Percentiles rank a stretch among this genome's conserved stretches.
phyloP scores from a whole-genome alignment of 2,888 invertebrate genomes.

The Lampropteryx suffumata region DNA sequence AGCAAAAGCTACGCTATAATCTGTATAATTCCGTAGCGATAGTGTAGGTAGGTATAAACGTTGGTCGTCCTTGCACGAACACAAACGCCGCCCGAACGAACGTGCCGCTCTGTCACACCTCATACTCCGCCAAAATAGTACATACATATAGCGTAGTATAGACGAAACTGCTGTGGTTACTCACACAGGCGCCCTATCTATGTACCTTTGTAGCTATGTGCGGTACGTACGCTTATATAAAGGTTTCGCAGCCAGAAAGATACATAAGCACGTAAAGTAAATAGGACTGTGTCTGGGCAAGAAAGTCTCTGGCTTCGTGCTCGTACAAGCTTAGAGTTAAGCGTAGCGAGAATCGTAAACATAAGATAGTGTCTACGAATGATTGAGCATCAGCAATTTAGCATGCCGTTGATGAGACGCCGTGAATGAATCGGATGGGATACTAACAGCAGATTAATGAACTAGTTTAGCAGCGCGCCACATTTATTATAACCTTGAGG shows the following conservation, averaged over 20 bases:
- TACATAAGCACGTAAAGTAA: slow-evolving; percentile 35
- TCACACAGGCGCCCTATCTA: slow-evolving; percentile 33
- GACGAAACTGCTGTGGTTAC: slow-evolving; percentile 33
- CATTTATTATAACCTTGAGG: background rate
- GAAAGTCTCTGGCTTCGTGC: slow-evolving; percentile 22
- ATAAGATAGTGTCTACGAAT: slow-evolving; percentile 4
- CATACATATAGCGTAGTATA: slow-evolving; percentile 22
- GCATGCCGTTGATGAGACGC: background rate
- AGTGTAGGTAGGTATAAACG: slow-evolving; percentile 9
- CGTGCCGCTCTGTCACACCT: slow-evolving; percentile 37
- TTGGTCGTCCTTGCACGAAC: slow-evolving; percentile 35
- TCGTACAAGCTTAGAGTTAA: slow-evolving; percentile 26
- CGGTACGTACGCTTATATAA: slow-evolving; percentile 31
- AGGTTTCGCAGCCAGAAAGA: slow-evolving; percentile 35
- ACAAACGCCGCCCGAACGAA: slow-evolving; percentile 29
- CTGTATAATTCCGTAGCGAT: slow-evolving; percentile 19
- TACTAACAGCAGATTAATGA: background rate
- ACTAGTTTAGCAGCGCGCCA: background rate
- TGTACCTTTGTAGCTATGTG: slow-evolving; percentile 33
- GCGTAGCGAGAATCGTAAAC: slow-evolving; percentile 27
- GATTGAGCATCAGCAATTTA: slow-evolving; percentile 13
- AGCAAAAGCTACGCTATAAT: slow-evolving; percentile 18
- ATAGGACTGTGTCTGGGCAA: slow-evolving; percentile 32
- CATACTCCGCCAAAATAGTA: slow-evolving; percentile 27
- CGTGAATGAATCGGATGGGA: background rate